These are phyloP conservation scores for Pocillopora grandis DNA, from an alignment of 92 coral and sea anemone genomes.

Conservation along the genomic window DNA sequence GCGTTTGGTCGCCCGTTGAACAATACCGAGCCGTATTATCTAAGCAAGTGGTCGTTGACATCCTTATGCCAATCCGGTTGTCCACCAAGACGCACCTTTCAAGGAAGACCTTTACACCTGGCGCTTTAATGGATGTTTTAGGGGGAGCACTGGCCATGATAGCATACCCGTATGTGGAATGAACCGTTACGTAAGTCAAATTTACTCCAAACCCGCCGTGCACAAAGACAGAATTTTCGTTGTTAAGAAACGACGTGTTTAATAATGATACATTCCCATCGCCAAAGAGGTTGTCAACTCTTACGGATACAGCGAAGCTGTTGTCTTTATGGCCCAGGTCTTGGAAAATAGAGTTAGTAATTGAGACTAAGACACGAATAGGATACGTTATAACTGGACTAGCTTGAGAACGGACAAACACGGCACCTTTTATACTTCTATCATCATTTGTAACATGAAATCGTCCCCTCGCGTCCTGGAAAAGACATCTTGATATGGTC, in stretches of 20 bases:
- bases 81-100: background rate
- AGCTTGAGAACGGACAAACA: background rate
- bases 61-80: slow-evolving; percentile 8
- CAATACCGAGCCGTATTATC: background rate
- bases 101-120: background rate
- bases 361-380: background rate
- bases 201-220: background rate
- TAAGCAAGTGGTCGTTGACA: background rate
- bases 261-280: background rate
- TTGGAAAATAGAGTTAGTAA: background rate
- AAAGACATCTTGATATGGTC: slow-evolving; percentile 9
- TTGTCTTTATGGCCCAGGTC: background rate
- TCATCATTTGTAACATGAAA: background rate
- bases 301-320: background rate
- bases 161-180: background rate
- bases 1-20: background rate
- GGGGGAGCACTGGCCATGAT: slow-evolving; percentile 5
- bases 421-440: background rate
- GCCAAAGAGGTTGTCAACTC: background rate
- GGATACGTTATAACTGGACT: background rate
- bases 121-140: background rate
- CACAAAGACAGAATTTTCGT: slow-evolving; percentile 3
- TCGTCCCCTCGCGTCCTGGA: background rate
- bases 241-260: slow-evolving; percentile 1
- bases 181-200: background rate